A percentile compares a stretch with the other conserved stretches of the same genome.
Conservation (phyloP, 53 echinoderm and acorn worm species). For the Paelopatides confundens region DNA sequence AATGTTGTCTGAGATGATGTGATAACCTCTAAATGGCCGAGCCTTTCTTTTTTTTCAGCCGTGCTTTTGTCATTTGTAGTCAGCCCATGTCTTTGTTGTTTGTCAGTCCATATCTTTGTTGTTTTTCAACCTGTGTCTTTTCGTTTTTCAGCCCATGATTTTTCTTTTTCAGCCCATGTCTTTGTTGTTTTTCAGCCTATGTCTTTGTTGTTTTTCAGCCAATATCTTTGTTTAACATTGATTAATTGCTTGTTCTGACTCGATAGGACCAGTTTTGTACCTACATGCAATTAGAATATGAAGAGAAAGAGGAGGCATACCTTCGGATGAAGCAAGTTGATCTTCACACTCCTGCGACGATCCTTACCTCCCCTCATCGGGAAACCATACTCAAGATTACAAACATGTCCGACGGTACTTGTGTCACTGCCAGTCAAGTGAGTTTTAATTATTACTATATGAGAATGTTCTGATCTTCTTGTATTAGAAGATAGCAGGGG, state of each 20-base stretch:
- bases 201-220: not conserved
- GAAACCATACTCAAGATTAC: slow-evolving; percentile 80
- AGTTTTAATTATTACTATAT: not conserved
- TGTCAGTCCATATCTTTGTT: not conserved
- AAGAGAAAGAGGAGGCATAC: slow-evolving; percentile 95
- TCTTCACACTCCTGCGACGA: slow-evolving; percentile 85
- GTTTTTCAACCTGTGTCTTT: too few species aligned
- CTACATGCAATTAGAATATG: slow-evolving; percentile 99
- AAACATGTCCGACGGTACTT: slow-evolving; percentile 89
- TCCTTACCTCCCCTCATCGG: slow-evolving; percentile 83
- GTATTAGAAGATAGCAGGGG: too few species aligned
- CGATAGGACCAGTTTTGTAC: slow-evolving; percentile 97
- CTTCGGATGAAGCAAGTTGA: slow-evolving; percentile 94
- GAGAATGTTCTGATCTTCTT: too few species aligned
- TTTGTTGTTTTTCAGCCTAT: not conserved
- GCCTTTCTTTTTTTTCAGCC: too few species aligned
- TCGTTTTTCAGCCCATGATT: too few species aligned
- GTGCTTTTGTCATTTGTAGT: too few species aligned
- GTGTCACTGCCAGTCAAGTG: slow-evolving; percentile 96
- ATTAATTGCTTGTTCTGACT: too few species aligned
- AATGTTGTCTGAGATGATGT: too few species aligned
- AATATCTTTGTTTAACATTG: not conserved
- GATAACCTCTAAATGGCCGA: too few species aligned
- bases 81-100: too few species aligned
- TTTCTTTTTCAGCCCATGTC: too few species aligned